These are phyloP conservation scores for Caenorhabditis sinica DNA, from an alignment of 2,888 invertebrate species.

Conservation along the genomic window DNA sequence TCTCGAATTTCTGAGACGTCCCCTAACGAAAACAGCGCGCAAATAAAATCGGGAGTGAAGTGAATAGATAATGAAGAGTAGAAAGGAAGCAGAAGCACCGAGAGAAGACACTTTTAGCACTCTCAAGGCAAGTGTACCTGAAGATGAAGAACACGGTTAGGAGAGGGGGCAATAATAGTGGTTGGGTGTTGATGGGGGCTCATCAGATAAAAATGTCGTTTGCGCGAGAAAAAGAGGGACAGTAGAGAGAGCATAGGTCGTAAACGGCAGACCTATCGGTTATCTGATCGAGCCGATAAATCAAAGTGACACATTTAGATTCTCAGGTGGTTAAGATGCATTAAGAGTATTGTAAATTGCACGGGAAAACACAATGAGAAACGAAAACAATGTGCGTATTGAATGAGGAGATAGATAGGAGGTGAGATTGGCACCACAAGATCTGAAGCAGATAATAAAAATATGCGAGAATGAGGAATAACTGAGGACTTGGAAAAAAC, in stretches of 20 bases:
- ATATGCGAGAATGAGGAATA: neutral
- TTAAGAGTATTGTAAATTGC: conserved; percentile 44
- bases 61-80: conserved; percentile 55
- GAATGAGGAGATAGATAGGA: neutral
- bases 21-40: conserved; percentile 23
- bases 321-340: conserved; percentile 55
- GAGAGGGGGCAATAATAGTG: neutral
- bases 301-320: conserved; percentile 60
- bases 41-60: conserved; percentile 54
- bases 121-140: conserved; percentile 47
- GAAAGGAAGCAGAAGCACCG: neutral
- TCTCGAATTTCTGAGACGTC: conserved; percentile 51
- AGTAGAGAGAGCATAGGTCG: conserved; percentile 16
- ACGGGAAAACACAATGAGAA: conserved; percentile 25
- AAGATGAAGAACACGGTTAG: conserved; percentile 2
- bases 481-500: neutral
- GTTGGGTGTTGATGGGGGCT: conserved; percentile 38
- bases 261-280: conserved; percentile 29
- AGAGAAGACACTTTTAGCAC: conserved; percentile 35
- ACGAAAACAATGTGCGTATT: conserved; percentile 9
- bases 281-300: conserved; percentile 64
- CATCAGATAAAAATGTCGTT: conserved; percentile 53
- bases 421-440: neutral
- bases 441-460: conserved; percentile 4
- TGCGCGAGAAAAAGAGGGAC: conserved; percentile 31